phyloP scores from a whole-genome alignment of 1,140 invertebrate species.

The Eurosta solidaginis region DNA sequence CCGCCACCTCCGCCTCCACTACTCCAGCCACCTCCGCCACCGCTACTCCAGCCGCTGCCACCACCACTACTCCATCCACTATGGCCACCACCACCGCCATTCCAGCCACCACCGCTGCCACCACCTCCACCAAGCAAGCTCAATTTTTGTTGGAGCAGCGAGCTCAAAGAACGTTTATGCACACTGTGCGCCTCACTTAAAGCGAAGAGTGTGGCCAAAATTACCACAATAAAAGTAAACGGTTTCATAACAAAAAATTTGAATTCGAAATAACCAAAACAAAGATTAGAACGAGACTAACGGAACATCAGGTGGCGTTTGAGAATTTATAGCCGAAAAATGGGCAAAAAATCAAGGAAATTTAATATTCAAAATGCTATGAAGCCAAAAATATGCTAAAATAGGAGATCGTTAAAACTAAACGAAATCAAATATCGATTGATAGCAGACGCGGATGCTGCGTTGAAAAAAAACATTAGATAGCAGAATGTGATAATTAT shows the following conservation, averaged over 20 bases:
- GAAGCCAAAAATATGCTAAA: neutral
- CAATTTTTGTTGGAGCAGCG: constrained; percentile 46
- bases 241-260: constrained; percentile 44
- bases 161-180: constrained; percentile 43
- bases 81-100: constrained; percentile 35
- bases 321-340: constrained; percentile 26
- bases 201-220: constrained; percentile 45
- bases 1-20: constrained; percentile 12
- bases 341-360: neutral
- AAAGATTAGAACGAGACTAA: constrained; percentile 47
- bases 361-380: neutral
- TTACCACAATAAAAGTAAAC: constrained; percentile 50
- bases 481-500: too few species aligned
- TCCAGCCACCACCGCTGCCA: constrained; percentile 34
- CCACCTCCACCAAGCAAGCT: constrained; percentile 38
- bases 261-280: constrained; percentile 42
- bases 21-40: constrained; percentile 23
- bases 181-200: constrained; percentile 31
- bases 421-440: too few species aligned
- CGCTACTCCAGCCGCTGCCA: constrained; percentile 26
- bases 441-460: too few species aligned
- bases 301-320: constrained; percentile 36
- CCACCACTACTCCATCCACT: constrained; percentile 36
- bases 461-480: too few species aligned
- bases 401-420: neutral